Evolutionary conservation across 2,888 invertebrate species (phyloP), one percentile per base, ranked within the genome.

Genomic region (Noctua pronuba): DNA sequence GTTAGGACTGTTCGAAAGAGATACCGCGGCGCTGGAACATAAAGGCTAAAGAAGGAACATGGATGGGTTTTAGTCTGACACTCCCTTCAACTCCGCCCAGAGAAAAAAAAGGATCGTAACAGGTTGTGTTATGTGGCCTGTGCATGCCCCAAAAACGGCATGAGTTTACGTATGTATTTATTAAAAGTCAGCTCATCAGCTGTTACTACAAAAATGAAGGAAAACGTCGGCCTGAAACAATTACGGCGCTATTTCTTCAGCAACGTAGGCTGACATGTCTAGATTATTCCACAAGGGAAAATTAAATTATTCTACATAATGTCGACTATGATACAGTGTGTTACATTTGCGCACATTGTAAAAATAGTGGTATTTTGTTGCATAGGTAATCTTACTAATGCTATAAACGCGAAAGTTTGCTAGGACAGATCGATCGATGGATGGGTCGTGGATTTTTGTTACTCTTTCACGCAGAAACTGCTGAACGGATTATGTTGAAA

Each of bases 251-350:
- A 46, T 73, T 73, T 75, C 58, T 35, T 58, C 35, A 35, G 44
- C 58, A 58, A 58, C 44, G 10, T n/a, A n/a, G 16, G n/a, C 58
- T 44, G n/a, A 73, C n/a, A 73, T 73, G 44, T 28, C 28, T 71
- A 44, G 55, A 73, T 44, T 58, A 72, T 58, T 10, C 44, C 55
- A n/a, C 44, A 35, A 58, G n/a, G 44, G 21, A 16, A 58, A 58
- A 74, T 72, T 35, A 21, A 55, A 74, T 72, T 74, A 44, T 58
- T 24, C n/a, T 10, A 21, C 16, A 18, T 11, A 41, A 49, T 2
- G 52, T 52, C 52, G 24, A 24, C 10, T 52, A 52, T 52, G 24
- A 31, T 55, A 72, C 31, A 41, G 52, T 13, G 1, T 38, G 35
- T 46, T n/a, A 46, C 41, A 18, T 44, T n/a, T 24, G 7, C 18